Conservation (phyloP, 2,797 vertebrate genomes). For the Pterois miles region DNA sequence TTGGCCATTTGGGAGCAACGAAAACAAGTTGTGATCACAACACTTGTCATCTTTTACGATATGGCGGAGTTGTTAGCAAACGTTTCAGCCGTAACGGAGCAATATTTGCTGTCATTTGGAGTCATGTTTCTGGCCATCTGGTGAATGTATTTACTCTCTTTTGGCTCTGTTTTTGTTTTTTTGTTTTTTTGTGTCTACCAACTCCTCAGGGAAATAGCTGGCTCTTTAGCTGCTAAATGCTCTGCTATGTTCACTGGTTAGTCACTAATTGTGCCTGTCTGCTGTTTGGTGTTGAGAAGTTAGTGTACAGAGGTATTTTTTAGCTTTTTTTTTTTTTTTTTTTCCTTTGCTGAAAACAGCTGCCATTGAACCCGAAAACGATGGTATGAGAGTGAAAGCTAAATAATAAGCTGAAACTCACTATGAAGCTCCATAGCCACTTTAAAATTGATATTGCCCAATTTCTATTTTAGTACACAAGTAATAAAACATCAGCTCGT, state of each 20-base stretch:
- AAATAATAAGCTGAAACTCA: neutral
- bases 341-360: neutral
- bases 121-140: neutral
- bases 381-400: neutral
- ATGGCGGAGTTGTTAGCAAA: neutral
- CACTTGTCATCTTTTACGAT: too few relatives aligned
- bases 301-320: neutral
- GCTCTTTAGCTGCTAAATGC: neutral
- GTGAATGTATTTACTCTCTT: neutral
- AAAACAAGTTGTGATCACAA: neutral
- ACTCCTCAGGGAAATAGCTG: neutral
- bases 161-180: neutral
- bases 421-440: neutral
- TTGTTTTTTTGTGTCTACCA: conserved; percentile 1
- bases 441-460: neutral
- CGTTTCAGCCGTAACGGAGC: neutral
- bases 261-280: neutral
- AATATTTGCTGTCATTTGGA: neutral
- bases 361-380: neutral
- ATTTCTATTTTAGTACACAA: neutral
- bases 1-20: neutral
- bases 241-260: neutral
- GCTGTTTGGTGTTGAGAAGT: neutral
- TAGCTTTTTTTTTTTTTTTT: too few relatives aligned
- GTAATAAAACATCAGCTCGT: neutral